These are phyloP conservation scores for Drosophila takahashii DNA, from an alignment of 1,140 invertebrate genomes.

Conservation along the genomic window DNA sequence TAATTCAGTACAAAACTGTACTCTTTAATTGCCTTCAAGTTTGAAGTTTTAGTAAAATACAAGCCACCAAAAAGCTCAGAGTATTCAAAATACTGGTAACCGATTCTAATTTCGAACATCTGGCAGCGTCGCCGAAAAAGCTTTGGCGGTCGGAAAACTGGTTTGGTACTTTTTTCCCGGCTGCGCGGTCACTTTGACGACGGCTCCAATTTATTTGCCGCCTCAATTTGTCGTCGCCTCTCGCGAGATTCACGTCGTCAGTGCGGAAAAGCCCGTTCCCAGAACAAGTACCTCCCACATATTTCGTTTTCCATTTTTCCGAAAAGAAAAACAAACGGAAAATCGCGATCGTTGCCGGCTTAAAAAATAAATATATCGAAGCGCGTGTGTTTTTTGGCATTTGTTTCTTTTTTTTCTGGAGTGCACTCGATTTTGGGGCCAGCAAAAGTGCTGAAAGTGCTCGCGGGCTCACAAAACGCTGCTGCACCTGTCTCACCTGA, in stretches of 20 bases:
- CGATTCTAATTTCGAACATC: background rate
- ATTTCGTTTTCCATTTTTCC: constrained; percentile 3
- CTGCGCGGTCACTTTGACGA: constrained; percentile 17
- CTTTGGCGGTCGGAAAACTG: constrained; percentile 4
- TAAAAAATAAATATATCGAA: background rate
- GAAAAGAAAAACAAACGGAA: background rate
- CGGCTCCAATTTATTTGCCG: constrained; percentile 16
- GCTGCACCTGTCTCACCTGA: constrained; percentile 70
- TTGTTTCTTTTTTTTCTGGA: constrained; percentile 29
- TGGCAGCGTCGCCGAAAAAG: background rate
- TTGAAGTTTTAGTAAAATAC: too few relatives aligned
- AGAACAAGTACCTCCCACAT: background rate
- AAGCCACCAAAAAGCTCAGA: background rate
- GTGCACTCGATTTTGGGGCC: constrained; percentile 25
- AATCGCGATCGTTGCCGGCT: constrained; percentile 13
- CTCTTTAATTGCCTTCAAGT: too few relatives aligned
- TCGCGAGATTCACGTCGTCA: constrained; percentile 26
- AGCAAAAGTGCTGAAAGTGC: constrained; percentile 26
- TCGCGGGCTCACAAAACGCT: constrained; percentile 23
- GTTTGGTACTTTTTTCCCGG: background rate
- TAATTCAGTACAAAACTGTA: too few relatives aligned
- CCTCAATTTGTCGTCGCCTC: constrained; percentile 50
- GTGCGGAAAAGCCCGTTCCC: constrained; percentile 2
- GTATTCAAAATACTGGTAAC: background rate
- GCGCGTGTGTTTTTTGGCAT: constrained; percentile 6